Conservation (phyloP, 2,888 invertebrate species). For the Nineta flava region DNA sequence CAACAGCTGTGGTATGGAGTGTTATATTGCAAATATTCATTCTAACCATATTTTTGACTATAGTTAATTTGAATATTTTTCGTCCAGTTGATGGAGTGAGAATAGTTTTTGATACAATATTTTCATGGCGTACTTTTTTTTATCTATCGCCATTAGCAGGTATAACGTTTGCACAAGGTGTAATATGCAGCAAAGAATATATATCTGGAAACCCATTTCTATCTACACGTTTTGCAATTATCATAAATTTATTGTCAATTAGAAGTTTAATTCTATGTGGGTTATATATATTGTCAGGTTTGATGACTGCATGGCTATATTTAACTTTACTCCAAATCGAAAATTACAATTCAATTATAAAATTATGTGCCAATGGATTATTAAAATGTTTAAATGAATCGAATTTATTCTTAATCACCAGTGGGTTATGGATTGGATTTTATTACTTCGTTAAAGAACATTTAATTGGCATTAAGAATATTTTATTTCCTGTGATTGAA, state of each 20-base stretch:
- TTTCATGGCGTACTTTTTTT: slow-evolving; percentile 45
- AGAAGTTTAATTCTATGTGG: slow-evolving; percentile 38
- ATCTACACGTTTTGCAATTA: slow-evolving; percentile 48
- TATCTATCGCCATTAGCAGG: slow-evolving; percentile 45
- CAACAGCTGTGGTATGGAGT: slow-evolving; percentile 27
- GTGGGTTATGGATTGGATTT: slow-evolving; percentile 51
- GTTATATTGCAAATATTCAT: slow-evolving; percentile 23
- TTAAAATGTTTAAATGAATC: slow-evolving; percentile 48
- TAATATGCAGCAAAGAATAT: slow-evolving; percentile 53
- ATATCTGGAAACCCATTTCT: slow-evolving; percentile 41
- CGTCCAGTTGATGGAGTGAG: slow-evolving; percentile 50
- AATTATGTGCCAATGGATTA: slow-evolving; percentile 24
- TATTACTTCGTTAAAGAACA: slow-evolving; percentile 41
- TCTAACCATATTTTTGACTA: slow-evolving; percentile 25
- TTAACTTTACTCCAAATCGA: slow-evolving; percentile 44
- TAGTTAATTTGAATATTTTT: slow-evolving; percentile 42
- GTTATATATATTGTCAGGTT: slow-evolving; percentile 46
- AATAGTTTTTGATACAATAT: slow-evolving; percentile 38
- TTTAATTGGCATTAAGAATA: slow-evolving; percentile 33
- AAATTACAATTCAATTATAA: slow-evolving; percentile 34
- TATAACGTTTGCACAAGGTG: slow-evolving; percentile 53
- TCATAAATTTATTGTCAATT: slow-evolving; percentile 42
- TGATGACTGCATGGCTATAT: slow-evolving; percentile 51
- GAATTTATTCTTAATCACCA: slow-evolving; percentile 47
- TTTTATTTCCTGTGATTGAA: slow-evolving; percentile 54